A percentile compares a stretch with the other conserved stretches of the same genome.
phyloP scores from a whole-genome alignment of 2,113 vertebrate species.

The Geococcyx californianus region DNA sequence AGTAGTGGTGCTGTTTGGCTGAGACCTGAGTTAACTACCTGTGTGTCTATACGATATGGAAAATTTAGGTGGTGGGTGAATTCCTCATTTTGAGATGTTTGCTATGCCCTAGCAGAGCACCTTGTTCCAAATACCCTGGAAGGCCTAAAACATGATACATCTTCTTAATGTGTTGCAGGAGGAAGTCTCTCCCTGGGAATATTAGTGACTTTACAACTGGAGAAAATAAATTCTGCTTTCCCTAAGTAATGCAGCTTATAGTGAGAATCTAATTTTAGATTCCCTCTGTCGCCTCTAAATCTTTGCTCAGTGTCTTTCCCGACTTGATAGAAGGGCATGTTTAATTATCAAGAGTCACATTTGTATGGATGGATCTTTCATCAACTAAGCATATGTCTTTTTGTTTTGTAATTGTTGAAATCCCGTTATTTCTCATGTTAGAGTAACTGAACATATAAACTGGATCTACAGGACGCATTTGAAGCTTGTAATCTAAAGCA shows the following conservation, averaged over 20 bases:
- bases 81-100: not conserved
- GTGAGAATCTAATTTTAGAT: not conserved
- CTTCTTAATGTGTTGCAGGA: not conserved
- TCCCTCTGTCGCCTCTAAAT: conserved; percentile 24
- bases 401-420: not conserved
- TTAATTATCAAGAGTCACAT: conserved; percentile 22
- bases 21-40: not conserved
- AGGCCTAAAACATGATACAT: not conserved
- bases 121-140: not conserved
- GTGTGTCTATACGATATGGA: accelerated
- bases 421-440: not conserved
- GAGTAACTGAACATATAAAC: not conserved
- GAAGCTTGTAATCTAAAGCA: not conserved
- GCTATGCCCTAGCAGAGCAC: not conserved
- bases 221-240: conserved; percentile 23
- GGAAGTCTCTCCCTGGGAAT: conserved; percentile 15
- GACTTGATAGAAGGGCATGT: conserved; percentile 13
- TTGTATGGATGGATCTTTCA: not conserved
- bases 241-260: conserved; percentile 5
- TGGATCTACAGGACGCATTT: accelerated
- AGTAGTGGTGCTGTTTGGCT: not conserved
- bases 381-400: not conserved
- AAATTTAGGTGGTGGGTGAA: not conserved
- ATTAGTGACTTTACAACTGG: conserved; percentile 24
- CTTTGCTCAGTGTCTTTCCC: not conserved